These are phyloP conservation scores for Pelodiscus sinensis DNA, from an alignment of 2,113 vertebrate genomes.

Conservation along the genomic window DNA sequence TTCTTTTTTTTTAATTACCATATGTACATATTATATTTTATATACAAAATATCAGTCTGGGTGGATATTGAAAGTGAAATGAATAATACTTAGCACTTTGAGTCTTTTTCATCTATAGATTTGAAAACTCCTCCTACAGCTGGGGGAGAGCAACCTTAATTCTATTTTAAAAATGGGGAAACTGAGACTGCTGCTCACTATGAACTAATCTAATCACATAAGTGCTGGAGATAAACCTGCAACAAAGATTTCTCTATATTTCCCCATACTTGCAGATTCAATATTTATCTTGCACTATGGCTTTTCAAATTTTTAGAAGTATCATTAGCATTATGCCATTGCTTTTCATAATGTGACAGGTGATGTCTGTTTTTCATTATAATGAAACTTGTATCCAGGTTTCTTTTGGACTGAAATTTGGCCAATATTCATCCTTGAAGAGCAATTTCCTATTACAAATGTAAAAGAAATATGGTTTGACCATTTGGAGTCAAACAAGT, in stretches of 20 bases:
- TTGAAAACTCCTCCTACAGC: background rate
- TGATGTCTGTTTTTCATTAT: background rate
- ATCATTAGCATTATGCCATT: background rate
- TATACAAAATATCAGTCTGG: background rate
- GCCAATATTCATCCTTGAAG: background rate
- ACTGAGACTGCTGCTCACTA: background rate
- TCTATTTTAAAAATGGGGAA: background rate
- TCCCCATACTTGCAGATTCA: background rate
- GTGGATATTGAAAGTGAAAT: background rate
- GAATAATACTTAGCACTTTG: background rate
- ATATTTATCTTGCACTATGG: background rate
- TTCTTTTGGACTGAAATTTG: slow-evolving; percentile 5
- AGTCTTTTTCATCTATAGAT: background rate
- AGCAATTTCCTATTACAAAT: background rate
- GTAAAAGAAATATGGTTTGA: background rate
- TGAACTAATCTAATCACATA: background rate
- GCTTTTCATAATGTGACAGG: background rate
- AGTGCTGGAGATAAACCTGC: slow-evolving; percentile 6
- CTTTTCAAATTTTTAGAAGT: background rate
- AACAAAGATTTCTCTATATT: background rate
- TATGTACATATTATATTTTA: background rate
- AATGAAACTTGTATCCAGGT: background rate
- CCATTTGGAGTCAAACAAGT: background rate
- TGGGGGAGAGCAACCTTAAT: rapidly evolving
- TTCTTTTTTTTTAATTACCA: background rate